These are phyloP conservation scores for Pantherophis vulpinus DNA, from an alignment of 2,797 vertebrate species.

Conservation along the genomic window DNA sequence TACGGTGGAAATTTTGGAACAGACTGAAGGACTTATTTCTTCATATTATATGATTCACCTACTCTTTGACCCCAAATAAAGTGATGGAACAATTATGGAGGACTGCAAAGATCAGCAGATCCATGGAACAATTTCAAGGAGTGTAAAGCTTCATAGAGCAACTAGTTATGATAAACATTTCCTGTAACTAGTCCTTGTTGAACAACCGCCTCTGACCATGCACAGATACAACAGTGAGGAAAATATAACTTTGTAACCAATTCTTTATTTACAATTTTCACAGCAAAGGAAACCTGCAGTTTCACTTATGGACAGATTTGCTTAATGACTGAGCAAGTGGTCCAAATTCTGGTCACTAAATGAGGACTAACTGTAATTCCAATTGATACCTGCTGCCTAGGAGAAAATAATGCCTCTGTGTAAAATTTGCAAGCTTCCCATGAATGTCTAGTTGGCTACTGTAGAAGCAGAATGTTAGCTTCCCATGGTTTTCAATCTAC, in stretches of 20 bases:
- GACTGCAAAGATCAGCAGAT: not conserved
- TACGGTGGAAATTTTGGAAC: not conserved
- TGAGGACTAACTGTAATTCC: not conserved
- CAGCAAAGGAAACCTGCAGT: not conserved
- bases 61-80: not conserved
- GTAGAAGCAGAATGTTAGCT: not conserved
- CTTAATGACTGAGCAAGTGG: not conserved
- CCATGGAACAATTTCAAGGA: not conserved
- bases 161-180: not conserved
- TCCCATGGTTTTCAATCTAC: not conserved
- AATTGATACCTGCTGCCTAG: not conserved
- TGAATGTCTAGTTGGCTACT: not conserved
- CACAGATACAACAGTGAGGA: not conserved
- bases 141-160: not conserved
- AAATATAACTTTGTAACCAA: not conserved
- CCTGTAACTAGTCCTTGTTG: not conserved
- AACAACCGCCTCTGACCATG: not conserved
- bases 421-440: not conserved
- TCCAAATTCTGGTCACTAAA: not conserved
- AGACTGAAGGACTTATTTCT: not conserved
- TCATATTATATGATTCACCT: not conserved
- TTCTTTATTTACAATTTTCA: not conserved
- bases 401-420: not conserved
- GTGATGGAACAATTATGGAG: not conserved
- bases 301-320: not conserved